Base-by-base conservation (phyloP, 2,888 invertebrate species). In the Listrodromus nycthemerus region DNA sequence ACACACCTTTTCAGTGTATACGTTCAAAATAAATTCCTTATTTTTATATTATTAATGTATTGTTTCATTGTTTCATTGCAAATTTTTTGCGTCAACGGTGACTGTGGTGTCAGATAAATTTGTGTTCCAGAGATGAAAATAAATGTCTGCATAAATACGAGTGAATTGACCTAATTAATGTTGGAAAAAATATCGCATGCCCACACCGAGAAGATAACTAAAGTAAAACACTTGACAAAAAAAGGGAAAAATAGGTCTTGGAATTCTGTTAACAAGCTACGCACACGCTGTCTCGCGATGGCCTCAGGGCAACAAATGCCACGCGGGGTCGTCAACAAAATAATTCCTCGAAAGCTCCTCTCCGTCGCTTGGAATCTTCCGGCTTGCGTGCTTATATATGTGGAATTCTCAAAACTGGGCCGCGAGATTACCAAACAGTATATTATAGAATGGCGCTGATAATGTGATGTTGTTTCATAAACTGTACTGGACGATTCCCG, bases 361-460 rank as follows among this genome's bases (percentile, higher is more conserved):
- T 24, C 1, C 55, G 37, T 27, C 24, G 37, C 41, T 45, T 37
- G 41, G 58, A 73, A 16, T 24, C n/a, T 61, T 45, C 8, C 27
- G n/a, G 21, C n/a, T 13, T 30, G 21, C 27, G 37, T 30, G 21
- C 66, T 19, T 5, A 30, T 61, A 63, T 37, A 27, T 7, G 37
- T 70, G 41, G 2, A 76, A 33, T 80, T 41, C 78, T 67, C 24
- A 37, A 70, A 82, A 82, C 74, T 81, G 76, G 77, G 81, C 75
- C 77, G 74, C 52, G 1, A 67, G 52, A 78, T 65, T 94, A 94
- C 85, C 94, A 94, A 94, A 90, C 94, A 19, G 37, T 61, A 45
- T 0, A 79, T 61, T 58, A 77, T 37, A 61, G 48, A 70, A 70
- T 69, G 30, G 69, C 45, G 52, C 24, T 27, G 63, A 67, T 73